Evolutionary conservation across 1,140 invertebrate genomes (phyloP).

Genomic region (Hylaeus volcanicus): DNA sequence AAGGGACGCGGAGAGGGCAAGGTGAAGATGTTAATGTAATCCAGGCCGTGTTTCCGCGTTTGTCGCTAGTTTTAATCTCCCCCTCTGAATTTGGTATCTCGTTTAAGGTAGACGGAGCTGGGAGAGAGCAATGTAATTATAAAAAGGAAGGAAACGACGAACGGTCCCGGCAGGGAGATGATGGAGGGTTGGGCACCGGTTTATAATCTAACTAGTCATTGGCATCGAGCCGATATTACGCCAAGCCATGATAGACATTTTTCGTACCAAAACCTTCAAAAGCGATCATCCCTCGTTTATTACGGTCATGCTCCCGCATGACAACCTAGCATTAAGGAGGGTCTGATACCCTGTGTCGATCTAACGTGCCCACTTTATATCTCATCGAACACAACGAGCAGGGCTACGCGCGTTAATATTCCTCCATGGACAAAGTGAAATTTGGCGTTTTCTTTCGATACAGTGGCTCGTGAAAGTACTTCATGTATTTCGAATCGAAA

Average conservation of each 20-base stretch:
- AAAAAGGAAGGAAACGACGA: slow-evolving; percentile 58
- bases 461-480: too few species aligned
- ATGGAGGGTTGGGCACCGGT: slow-evolving; percentile 29
- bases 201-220: slow-evolving; percentile 60
- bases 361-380: slow-evolving; percentile 47
- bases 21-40: slow-evolving; percentile 41
- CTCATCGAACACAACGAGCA: slow-evolving; percentile 20
- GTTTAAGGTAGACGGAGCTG: slow-evolving; percentile 21
- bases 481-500: too few species aligned
- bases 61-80: slow-evolving; percentile 66
- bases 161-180: slow-evolving; percentile 35
- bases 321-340: slow-evolving; percentile 52
- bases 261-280: slow-evolving; percentile 47
- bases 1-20: background rate
- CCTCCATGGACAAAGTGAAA: background rate
- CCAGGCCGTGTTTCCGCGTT: slow-evolving; percentile 49
- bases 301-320: slow-evolving; percentile 35
- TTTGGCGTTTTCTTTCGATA: background rate
- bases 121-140: slow-evolving; percentile 60
- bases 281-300: slow-evolving; percentile 51
- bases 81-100: slow-evolving; percentile 47
- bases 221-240: slow-evolving; percentile 58
- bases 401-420: slow-evolving; percentile 15
- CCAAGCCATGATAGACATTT: slow-evolving; percentile 49
- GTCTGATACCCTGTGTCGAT: slow-evolving; percentile 49